phyloP scores from a whole-genome alignment of 2,113 vertebrate species.

The Strix aluco region DNA sequence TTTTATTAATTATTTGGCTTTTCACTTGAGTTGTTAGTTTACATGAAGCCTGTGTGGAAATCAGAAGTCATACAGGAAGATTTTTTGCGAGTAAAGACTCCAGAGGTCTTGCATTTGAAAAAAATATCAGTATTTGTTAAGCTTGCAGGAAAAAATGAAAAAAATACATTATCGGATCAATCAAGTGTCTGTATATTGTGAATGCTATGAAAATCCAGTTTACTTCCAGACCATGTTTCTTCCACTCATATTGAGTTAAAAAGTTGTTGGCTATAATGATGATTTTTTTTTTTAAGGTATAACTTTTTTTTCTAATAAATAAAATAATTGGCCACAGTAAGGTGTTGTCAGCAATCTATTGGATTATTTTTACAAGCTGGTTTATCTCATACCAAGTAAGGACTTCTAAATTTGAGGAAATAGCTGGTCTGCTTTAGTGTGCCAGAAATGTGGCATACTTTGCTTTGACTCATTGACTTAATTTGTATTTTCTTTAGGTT shows the following conservation, averaged over 20 bases:
- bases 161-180: neutral
- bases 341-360: neutral
- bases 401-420: neutral
- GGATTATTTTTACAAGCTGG: neutral
- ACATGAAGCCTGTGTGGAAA: neutral
- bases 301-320: neutral
- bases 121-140: neutral
- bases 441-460: neutral
- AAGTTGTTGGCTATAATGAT: neutral
- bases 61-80: neutral
- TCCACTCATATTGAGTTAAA: neutral
- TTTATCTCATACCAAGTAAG: neutral
- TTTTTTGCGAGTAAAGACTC: neutral
- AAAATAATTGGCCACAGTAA: neutral
- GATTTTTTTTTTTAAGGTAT: neutral
- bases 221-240: neutral
- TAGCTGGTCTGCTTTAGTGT: neutral
- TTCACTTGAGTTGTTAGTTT: neutral
- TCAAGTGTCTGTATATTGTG: neutral
- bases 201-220: neutral
- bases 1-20: neutral
- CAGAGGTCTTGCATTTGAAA: neutral
- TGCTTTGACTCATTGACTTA: neutral
- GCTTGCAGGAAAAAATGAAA: neutral
- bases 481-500: neutral